Evolutionary conservation across 2,113 vertebrate genomes (phyloP).

Genomic region (Epinephelus fuscoguttatus): DNA sequence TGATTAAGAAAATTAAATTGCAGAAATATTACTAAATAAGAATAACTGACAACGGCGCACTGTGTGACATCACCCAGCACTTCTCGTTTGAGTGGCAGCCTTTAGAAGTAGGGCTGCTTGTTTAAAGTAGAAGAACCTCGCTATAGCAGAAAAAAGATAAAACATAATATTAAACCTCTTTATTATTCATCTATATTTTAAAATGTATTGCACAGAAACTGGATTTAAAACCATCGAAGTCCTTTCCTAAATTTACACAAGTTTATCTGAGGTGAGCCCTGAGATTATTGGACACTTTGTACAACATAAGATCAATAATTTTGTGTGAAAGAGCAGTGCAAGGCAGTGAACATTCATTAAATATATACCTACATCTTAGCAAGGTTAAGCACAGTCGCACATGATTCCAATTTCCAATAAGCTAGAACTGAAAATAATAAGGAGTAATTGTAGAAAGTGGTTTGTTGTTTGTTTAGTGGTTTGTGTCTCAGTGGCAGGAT

Average conservation of each 20-base stretch:
- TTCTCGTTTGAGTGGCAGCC: slow-evolving; percentile 7
- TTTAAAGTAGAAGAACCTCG: slow-evolving; percentile 26
- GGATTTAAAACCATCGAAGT: background rate
- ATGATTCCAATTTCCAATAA: no score
- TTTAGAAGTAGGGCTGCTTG: background rate
- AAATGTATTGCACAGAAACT: background rate
- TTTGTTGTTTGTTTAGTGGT: background rate
- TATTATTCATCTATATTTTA: background rate
- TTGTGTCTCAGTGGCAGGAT: background rate
- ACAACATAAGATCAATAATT: background rate
- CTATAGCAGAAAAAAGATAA: slow-evolving; percentile 7
- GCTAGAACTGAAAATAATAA: background rate
- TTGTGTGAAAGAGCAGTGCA: background rate
- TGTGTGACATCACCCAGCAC: slow-evolving; percentile 5
- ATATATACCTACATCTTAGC: background rate
- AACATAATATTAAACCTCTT: slow-evolving; percentile 38
- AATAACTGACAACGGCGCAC: no score
- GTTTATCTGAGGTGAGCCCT: slow-evolving; percentile 8
- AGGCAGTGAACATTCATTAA: background rate
- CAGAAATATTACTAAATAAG: no score
- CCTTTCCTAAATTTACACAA: background rate
- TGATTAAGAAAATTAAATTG: no score
- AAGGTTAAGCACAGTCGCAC: background rate
- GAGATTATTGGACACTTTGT: background rate
- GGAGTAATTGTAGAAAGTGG: background rate